These are phyloP conservation scores for Arvicanthis niloticus DNA, from an alignment of 2,113 vertebrate species.

Conservation along the genomic window DNA sequence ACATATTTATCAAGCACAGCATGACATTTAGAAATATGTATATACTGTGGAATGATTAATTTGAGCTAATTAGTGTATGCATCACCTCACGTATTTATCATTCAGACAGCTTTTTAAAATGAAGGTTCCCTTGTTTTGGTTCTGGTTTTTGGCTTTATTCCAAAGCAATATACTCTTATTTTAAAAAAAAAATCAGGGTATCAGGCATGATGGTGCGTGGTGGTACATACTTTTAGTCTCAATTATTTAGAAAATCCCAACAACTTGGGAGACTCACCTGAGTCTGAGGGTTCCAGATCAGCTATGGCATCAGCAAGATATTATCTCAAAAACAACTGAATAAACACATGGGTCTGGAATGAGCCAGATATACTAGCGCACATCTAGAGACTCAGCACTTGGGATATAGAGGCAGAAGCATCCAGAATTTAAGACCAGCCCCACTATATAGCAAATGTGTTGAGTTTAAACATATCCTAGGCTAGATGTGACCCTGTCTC, in stretches of 20 bases:
- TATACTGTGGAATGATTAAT: background rate
- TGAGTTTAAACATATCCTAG: background rate
- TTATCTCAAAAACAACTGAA: background rate
- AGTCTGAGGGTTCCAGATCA: background rate
- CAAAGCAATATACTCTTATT: conserved; percentile 48
- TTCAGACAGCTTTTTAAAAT: background rate
- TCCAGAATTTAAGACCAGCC: background rate
- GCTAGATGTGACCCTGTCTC: background rate
- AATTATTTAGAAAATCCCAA: background rate
- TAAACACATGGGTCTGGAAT: conserved; percentile 15
- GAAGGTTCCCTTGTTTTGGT: background rate
- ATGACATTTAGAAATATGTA: background rate
- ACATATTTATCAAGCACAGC: background rate
- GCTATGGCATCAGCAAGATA: background rate
- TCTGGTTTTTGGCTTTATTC: background rate
- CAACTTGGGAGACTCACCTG: background rate
- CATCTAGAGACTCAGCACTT: background rate
- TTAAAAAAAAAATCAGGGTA: conserved; percentile 8
- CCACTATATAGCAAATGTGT: background rate
- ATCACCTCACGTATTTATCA: conserved; percentile 26
- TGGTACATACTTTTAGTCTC: background rate
- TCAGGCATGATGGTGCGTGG: background rate
- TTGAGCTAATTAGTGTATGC: background rate
- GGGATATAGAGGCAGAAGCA: too few species aligned
- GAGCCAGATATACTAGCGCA: background rate